Evolutionary conservation across 2,888 invertebrate genomes (phyloP).

Genomic region (Mythimna loreyi): DNA sequence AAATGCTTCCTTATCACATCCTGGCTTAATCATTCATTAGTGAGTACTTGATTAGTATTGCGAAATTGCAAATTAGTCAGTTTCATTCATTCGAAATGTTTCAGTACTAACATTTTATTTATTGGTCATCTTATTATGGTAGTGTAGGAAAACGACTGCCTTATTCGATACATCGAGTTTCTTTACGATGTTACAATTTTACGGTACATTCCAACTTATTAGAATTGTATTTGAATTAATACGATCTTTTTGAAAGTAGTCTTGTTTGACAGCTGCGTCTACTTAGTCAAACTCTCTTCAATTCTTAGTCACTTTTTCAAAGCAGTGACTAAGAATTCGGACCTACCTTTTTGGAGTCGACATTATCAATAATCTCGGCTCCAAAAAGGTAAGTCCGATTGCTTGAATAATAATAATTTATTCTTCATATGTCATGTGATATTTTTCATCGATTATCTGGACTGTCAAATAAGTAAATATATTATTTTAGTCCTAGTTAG

Average conservation of each 20-base stretch:
- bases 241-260: background rate
- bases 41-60: conserved; percentile 70
- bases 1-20: conserved; percentile 74
- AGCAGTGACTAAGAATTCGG: no score
- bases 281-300: background rate
- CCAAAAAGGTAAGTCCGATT: conserved; percentile 10
- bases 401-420: conserved; percentile 56
- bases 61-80: conserved; percentile 66
- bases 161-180: conserved; percentile 9
- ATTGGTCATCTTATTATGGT: conserved; percentile 22
- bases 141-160: conserved; percentile 10
- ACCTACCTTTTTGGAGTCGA: no score
- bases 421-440: conserved; percentile 75
- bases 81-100: conserved; percentile 32
- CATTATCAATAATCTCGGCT: conserved; percentile 13
- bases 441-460: conserved; percentile 77
- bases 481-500: conserved; percentile 82
- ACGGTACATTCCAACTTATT: conserved; percentile 1
- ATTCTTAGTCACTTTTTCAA: no score
- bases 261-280: background rate
- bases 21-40: conserved; percentile 82
- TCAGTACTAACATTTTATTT: conserved; percentile 24
- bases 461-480: conserved; percentile 83
- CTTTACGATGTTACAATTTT: conserved; percentile 11
- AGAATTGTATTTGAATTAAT: conserved; percentile 12